A percentile compares a stretch with the other conserved stretches of the same genome.
Conservation (phyloP, 2,797 vertebrate genomes). For the Oryzias sinensis region DNA sequence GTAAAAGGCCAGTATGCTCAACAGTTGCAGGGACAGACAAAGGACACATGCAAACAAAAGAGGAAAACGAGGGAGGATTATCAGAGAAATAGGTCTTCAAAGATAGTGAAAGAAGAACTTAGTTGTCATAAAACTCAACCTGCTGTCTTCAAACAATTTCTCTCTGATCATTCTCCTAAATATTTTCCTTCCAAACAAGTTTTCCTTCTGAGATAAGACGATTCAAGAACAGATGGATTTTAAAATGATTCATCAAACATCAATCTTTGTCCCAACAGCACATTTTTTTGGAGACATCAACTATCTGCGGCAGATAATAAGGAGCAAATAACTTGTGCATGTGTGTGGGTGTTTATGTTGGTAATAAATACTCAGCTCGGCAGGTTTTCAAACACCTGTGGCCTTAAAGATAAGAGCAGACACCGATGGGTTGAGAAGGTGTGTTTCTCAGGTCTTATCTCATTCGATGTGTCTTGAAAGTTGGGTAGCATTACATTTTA, state of each 20-base stretch:
- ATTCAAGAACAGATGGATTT: not conserved
- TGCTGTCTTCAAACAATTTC: no score
- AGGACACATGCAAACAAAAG: conserved; percentile 22
- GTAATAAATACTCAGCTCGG: conserved; percentile 30
- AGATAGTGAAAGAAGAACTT: conserved; percentile 3
- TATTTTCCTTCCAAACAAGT: no score
- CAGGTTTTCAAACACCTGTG: conserved; percentile 57
- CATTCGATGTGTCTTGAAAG: conserved; percentile 19
- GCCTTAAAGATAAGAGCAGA: conserved; percentile 63
- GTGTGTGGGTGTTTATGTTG: conserved; percentile 12
- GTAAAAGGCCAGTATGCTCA: conserved; percentile 31
- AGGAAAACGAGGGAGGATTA: not conserved
- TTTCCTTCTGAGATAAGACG: no score
- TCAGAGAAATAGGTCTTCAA: not conserved
- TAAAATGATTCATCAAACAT: not conserved
- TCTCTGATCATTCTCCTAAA: no score
- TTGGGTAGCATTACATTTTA: not conserved
- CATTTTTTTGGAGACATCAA: no score
- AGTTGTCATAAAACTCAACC: not conserved
- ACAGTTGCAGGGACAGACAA: conserved; percentile 14
- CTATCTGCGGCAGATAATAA: conserved; percentile 48
- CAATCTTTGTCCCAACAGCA: no score
- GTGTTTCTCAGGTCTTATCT: conserved; percentile 47
- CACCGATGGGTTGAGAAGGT: conserved; percentile 32
- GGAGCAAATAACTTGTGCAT: conserved; percentile 44